Conservation (phyloP, 2,888 invertebrate species). For the Andrena trimmerana region DNA sequence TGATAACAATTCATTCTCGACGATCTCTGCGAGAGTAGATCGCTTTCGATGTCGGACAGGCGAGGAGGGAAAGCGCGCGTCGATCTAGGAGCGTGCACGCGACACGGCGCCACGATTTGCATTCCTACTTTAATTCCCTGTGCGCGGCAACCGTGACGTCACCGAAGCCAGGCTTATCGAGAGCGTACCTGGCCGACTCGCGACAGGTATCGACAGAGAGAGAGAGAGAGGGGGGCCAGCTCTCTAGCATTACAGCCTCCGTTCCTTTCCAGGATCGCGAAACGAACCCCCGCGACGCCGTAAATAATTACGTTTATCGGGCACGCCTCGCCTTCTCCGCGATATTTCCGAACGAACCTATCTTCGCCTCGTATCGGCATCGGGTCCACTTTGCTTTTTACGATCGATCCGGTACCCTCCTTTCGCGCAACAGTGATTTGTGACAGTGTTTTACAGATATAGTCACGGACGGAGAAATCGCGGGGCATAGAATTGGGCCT, state of each 20-base stretch:
- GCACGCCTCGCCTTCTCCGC: slow-evolving; percentile 12
- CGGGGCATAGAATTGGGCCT: too few species aligned
- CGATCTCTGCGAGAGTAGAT: background rate
- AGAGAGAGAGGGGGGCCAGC: background rate
- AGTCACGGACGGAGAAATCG: too few species aligned
- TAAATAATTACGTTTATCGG: slow-evolving; percentile 57
- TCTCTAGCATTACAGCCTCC: background rate
- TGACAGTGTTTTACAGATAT: too few species aligned
- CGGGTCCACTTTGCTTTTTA: background rate
- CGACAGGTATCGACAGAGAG: slow-evolving; percentile 32
- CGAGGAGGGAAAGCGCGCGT: slow-evolving; percentile 22
- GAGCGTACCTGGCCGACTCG: background rate
- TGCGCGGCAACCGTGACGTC: slow-evolving; percentile 62
- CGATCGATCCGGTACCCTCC: background rate
- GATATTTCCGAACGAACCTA: slow-evolving; percentile 25
- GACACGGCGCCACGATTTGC: slow-evolving; percentile 72
- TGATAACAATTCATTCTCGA: too few species aligned
- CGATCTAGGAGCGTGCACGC: slow-evolving; percentile 42
- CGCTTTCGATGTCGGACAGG: slow-evolving; percentile 7
- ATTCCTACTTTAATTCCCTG: slow-evolving; percentile 64
- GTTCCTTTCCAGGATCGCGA: slow-evolving; percentile 46
- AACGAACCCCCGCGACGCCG: background rate
- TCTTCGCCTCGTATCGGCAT: slow-evolving; percentile 28
- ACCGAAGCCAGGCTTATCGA: slow-evolving; percentile 52
- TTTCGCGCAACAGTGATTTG: background rate